These are phyloP conservation scores for Oppia nitens DNA, from an alignment of 1,140 invertebrate species.

Conservation along the genomic window DNA sequence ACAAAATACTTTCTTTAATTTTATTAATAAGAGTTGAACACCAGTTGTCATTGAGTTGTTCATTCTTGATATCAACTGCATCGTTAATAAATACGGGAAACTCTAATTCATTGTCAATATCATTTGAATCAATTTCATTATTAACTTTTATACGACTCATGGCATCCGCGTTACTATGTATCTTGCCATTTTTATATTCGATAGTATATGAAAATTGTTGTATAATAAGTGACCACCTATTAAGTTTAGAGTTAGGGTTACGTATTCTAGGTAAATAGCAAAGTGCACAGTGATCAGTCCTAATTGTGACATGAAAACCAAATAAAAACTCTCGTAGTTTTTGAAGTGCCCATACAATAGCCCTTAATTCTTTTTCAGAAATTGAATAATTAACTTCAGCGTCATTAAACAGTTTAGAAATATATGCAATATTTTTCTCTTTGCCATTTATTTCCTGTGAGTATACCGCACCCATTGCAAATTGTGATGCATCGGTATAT, in stretches of 20 bases:
- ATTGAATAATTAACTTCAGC: conserved; percentile 32
- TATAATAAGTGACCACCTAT: conserved; percentile 32
- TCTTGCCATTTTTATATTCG: conserved; percentile 26
- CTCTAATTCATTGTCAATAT: neutral
- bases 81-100: no score
- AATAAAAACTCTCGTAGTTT: conserved; percentile 34
- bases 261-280: conserved; percentile 30
- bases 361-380: conserved; percentile 35
- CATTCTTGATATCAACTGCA: no score
- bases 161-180: conserved; percentile 11
- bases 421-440: neutral
- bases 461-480: conserved; percentile 25
- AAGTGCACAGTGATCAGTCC: conserved; percentile 35
- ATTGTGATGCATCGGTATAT: conserved; percentile 22
- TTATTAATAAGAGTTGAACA: neutral
- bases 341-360: conserved; percentile 31
- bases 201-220: conserved; percentile 33
- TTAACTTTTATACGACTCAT: neutral
- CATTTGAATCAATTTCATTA: neutral
- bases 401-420: conserved; percentile 18
- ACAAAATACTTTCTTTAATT: neutral
- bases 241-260: conserved; percentile 29
- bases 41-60: neutral
- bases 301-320: conserved; percentile 31
- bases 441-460: conserved; percentile 15